phyloP scores from a whole-genome alignment of 2,113 vertebrate genomes.

The Corythornis cristatus region DNA sequence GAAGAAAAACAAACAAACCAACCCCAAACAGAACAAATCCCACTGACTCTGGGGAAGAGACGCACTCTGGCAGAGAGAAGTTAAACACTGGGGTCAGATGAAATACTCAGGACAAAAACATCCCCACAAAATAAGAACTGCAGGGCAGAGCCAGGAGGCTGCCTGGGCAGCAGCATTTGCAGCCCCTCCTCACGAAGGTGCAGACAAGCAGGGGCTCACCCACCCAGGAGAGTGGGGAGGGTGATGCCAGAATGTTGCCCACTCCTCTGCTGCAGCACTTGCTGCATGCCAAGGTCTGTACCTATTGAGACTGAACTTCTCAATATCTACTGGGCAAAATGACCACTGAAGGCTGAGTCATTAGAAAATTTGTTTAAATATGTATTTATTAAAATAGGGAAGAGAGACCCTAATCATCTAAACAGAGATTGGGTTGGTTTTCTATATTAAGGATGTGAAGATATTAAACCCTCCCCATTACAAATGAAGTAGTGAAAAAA shows the following conservation, averaged over 20 bases:
- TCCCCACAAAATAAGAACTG: not conserved
- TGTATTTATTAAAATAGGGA: not conserved
- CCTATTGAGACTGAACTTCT: not conserved
- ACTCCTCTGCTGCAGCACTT: accelerated
- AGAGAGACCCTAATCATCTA: not conserved
- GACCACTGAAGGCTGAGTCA: not conserved
- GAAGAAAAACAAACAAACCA: not conserved
- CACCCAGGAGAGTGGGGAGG: not conserved
- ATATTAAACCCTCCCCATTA: not conserved
- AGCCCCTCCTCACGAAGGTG: not conserved
- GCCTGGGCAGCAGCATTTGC: too few relatives aligned
- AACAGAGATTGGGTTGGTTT: not conserved
- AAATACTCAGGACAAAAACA: not conserved
- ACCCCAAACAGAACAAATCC: not conserved
- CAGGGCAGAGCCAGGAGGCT: not conserved
- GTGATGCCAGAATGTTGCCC: not conserved
- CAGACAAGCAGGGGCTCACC: not conserved
- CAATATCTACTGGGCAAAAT: not conserved
- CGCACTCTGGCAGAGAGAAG: not conserved
- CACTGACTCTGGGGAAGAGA: not conserved
- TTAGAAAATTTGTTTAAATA: not conserved
- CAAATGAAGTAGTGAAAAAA: not conserved
- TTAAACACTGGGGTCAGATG: not conserved
- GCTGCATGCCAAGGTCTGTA: not conserved
- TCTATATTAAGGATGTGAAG: not conserved